Conservation (phyloP, 1,140 invertebrate genomes). For the Tetragnatha versicolor region DNA sequence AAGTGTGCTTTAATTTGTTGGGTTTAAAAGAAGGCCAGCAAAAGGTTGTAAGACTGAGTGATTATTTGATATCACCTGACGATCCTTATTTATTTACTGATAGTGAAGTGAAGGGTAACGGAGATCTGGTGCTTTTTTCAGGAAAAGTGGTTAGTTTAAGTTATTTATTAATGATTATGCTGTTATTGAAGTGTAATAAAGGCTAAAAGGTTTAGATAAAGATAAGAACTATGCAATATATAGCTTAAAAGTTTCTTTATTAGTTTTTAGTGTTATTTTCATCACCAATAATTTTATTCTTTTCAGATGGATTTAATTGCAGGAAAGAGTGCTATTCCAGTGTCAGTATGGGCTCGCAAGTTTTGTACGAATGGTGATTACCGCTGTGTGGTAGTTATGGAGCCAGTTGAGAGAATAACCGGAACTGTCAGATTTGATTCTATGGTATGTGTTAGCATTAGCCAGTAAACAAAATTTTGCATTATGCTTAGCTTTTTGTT, state of each 20-base stretch:
- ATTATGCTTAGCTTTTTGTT: background rate
- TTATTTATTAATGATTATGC: no score
- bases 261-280: background rate
- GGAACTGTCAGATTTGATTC: constrained; percentile 62
- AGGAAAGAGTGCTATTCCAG: constrained; percentile 68
- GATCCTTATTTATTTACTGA: constrained; percentile 68
- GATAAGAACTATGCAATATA: background rate
- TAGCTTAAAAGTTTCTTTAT: background rate
- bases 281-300: background rate
- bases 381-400: constrained; percentile 71
- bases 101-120: constrained; percentile 67
- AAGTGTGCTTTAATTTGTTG: constrained; percentile 68
- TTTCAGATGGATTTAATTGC: constrained; percentile 68
- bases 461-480: background rate
- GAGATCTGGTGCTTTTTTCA: constrained; percentile 69
- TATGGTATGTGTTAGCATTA: constrained; percentile 57
- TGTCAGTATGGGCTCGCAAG: constrained; percentile 72
- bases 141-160: constrained; percentile 71
- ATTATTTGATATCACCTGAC: constrained; percentile 68
- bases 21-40: constrained; percentile 69
- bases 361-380: constrained; percentile 67
- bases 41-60: constrained; percentile 68
- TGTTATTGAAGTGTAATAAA: background rate
- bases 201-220: background rate
- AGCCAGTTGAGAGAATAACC: constrained; percentile 68